Percentiles rank a stretch among this genome's conserved stretches.
Conservation (phyloP, 2,797 vertebrate genomes). For the Alosa sapidissima region DNA sequence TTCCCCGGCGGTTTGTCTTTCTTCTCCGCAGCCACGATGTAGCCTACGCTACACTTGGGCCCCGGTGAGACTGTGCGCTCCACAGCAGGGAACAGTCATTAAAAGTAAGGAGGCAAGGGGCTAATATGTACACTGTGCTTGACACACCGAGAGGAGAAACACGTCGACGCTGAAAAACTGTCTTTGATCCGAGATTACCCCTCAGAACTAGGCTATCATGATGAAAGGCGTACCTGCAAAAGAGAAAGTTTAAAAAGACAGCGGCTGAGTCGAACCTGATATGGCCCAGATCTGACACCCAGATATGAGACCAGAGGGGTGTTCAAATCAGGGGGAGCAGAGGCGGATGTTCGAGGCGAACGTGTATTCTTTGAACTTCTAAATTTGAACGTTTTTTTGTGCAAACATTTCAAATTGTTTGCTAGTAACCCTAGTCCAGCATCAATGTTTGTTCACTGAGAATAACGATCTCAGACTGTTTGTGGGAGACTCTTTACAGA, state of each 20-base stretch:
- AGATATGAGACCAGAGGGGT: too few species aligned
- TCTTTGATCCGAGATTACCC: conserved; percentile 1
- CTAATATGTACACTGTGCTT: not conserved
- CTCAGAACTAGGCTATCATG: not conserved
- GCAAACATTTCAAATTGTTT: too few species aligned
- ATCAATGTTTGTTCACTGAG: too few species aligned
- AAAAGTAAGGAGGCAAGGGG: not conserved
- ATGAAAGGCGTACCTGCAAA: not conserved
- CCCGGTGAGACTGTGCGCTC: not conserved
- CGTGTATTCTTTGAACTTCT: too few species aligned
- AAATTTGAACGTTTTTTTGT: too few species aligned
- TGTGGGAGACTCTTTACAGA: too few species aligned
- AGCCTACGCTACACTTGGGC: too few species aligned
- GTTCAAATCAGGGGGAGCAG: too few species aligned
- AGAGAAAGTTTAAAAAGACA: not conserved
- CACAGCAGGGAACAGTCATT: not conserved
- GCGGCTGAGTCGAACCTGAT: not conserved
- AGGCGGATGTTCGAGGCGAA: too few species aligned
- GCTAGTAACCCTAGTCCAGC: too few species aligned
- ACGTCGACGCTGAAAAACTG: not conserved
- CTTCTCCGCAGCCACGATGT: not conserved
- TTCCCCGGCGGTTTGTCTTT: not conserved
- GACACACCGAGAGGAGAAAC: not conserved
- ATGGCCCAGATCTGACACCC: not conserved
- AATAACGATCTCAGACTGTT: too few species aligned